Conservation (phyloP, 2,888 invertebrate species). For the Drepana falcataria region DNA sequence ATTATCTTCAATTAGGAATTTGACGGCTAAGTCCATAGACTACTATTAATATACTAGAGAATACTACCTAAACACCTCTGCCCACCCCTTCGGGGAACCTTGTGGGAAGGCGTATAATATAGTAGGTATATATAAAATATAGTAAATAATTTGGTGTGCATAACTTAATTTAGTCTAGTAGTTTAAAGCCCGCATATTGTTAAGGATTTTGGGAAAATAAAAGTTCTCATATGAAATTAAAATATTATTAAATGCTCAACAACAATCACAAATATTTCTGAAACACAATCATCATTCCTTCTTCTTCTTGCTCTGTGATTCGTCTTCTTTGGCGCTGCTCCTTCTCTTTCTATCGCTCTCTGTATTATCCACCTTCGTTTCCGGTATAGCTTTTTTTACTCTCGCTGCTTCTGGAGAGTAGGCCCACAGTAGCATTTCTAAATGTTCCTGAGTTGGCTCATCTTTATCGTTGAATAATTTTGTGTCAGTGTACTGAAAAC, state of each 20-base stretch:
- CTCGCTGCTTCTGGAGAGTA: slow-evolving; percentile 85
- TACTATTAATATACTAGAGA: too few species aligned
- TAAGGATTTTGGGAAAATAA: neutral
- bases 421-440: slow-evolving; percentile 85
- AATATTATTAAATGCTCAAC: slow-evolving; percentile 14
- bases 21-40: too few species aligned
- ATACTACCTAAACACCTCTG: too few species aligned
- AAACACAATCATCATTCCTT: slow-evolving; percentile 39
- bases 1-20: too few species aligned
- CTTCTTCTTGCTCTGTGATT: slow-evolving; percentile 48
- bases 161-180: too few species aligned
- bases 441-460: slow-evolving; percentile 83
- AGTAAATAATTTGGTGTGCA: too few species aligned
- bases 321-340: slow-evolving; percentile 44
- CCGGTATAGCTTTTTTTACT: slow-evolving; percentile 76
- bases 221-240: slow-evolving; percentile 5
- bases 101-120: too few species aligned
- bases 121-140: too few species aligned
- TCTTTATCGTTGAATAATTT: slow-evolving; percentile 82
- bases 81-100: too few species aligned
- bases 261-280: slow-evolving; percentile 10
- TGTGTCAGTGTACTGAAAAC: slow-evolving; percentile 77
- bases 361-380: slow-evolving; percentile 37
- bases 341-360: slow-evolving; percentile 39
- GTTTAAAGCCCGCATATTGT: too few species aligned